Base-by-base conservation (phyloP, 2,888 invertebrate genomes). In the Osmoderma eremita region DNA sequence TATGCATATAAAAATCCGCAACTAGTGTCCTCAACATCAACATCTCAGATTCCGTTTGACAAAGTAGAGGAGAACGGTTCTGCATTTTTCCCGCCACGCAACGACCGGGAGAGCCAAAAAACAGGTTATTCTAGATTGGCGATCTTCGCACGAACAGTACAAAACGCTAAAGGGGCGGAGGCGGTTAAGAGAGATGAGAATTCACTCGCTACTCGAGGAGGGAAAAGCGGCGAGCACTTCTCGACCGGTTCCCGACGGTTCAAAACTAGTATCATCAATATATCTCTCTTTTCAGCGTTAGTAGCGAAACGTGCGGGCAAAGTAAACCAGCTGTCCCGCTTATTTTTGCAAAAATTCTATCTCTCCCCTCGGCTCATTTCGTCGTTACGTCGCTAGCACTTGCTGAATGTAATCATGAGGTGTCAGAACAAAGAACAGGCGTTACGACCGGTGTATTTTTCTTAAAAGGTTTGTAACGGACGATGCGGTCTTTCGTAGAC, bases 61-160 rank as follows among this genome's bases (percentile, higher is more conserved):
- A 63, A 63, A 63, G 45, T 61, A 30, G 17, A 61, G 63, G 36
- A 51, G 65, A 65, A 65, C 65, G 65, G 65, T 67, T 53, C 53
- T 53, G 53, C 17, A 18, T 15, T 38, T 64, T 75, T 76, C 76
- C 76, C 76, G 75, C 76, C 75, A 74, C 70, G 68, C 64, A 65
- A 63, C 41, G 74, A 24, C 42, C 58, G 8, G 17, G 24, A 58
- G 58, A 61, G 58, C 42, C 53, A 51, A 54, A 51, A 80, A 81
- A 81, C 81, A 79, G 80, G 81, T 81, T 81, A 78, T 78, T 77
- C 81, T 75, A 78, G 80, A 79, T 78, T 75, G 72, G 61, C 51
- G 74, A 75, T 77, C 75, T 75, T 75, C 69, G 72, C 73, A 78
- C 73, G 70, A 71, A 71, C 76, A 67, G 63, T 45, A 61, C 17